These are phyloP conservation scores for Cataglyphis altisquamis DNA, from an alignment of 2,888 invertebrate genomes.

Conservation along the genomic window DNA sequence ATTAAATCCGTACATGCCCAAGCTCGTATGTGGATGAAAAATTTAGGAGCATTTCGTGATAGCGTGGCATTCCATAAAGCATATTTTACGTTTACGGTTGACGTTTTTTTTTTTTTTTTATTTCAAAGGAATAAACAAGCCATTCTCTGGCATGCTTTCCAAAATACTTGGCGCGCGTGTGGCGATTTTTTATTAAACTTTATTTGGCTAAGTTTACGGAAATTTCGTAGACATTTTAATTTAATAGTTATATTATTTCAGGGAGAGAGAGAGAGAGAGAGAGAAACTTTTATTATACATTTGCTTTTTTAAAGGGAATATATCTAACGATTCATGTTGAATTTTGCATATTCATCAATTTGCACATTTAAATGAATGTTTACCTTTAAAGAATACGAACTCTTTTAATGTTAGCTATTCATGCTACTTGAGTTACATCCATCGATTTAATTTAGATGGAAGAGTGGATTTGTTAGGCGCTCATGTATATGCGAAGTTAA, in stretches of 20 bases:
- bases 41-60: constrained; percentile 18
- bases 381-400: background rate
- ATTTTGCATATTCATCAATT: background rate
- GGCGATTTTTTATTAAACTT: background rate
- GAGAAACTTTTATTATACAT: background rate
- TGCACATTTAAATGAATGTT: background rate
- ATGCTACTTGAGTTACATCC: background rate
- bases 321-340: background rate
- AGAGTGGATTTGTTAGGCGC: background rate
- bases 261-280: too few relatives aligned
- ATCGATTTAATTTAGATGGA: background rate
- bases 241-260: constrained; percentile 1
- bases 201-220: background rate
- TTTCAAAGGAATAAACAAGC: background rate
- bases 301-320: background rate
- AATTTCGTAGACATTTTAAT: background rate
- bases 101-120: background rate
- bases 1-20: background rate
- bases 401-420: background rate
- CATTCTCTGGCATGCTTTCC: background rate
- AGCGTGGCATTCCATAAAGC: constrained; percentile 8
- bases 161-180: background rate
- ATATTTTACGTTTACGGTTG: constrained; percentile 12
- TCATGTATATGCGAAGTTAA: background rate
- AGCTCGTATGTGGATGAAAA: background rate